Evolutionary conservation across 2,113 vertebrate species (phyloP), one percentile per base, ranked within the genome.

Genomic region (Theristicus caerulescens): DNA sequence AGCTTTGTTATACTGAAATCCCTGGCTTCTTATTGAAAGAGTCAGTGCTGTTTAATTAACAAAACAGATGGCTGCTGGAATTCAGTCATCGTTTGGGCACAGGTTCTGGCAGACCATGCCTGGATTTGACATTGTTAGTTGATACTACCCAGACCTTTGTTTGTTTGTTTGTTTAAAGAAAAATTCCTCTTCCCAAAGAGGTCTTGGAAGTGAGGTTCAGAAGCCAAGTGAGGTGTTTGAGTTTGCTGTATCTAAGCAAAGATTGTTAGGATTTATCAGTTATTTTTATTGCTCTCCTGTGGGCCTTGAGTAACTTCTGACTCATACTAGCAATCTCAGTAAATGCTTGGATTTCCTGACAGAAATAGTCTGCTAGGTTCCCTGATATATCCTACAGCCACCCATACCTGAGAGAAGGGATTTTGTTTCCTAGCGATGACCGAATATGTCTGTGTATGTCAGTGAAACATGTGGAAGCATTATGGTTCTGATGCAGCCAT

Each of bases 31-130:
- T 88, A 42, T 7, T 71, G 52, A 67, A 93, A 84, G 59, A 64
- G 42, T 90, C 80, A 61, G 31, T 84, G 69, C 86, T 87, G 27
- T 82, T 94, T 94, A 95, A 94, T 91, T 96, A 96, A 87, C 27
- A 57, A 89, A 96, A 67, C 73, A 97, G 91, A 96, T 93, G 91
- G 92, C 77, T 94, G 44, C 59, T 92, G 36, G 61, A 91, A 88
- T 91, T 94, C 69, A 69, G 77, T 84, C 86, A 79, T 58, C 64
- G 38, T 84, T 76, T 89, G 73, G 86, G 72, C 86, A 97, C 65
- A 52, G 77, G 40, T 82, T 92, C 80, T 96, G 91, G 77, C 88
- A 92, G 73, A 76, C 54, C 19, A 36, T 94, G 65, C 38, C 62
- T 79, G 36, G 47, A 40, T 94, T 92, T 95, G 82, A 93, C 82